Conservation (phyloP, 2,888 invertebrate species). For the Acronicta aceris region DNA sequence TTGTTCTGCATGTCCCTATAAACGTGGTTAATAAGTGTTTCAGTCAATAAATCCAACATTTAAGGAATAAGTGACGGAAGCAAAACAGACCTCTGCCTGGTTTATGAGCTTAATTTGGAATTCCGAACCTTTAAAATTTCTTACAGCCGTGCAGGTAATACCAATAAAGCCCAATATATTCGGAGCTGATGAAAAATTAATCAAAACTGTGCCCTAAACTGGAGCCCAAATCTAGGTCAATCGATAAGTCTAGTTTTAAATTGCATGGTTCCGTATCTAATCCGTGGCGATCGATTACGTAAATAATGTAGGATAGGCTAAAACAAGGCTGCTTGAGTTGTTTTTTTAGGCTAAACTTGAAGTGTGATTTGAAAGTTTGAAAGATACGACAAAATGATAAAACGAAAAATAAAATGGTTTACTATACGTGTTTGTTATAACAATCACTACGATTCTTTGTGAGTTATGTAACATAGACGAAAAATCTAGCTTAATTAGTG, state of each 20-base stretch:
- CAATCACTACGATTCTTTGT: no score
- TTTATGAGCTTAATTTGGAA: no score
- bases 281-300: conserved; percentile 13
- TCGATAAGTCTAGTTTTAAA: conserved; percentile 33
- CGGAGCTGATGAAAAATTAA: neutral
- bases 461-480: no score
- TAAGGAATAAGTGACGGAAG: no score
- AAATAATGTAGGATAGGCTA: conserved; percentile 11
- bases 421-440: no score
- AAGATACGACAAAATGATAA: neutral
- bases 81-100: no score
- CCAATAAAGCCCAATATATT: neutral
- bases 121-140: no score
- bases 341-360: conserved; percentile 9
- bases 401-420: neutral
- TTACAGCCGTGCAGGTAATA: neutral
- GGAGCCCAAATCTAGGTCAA: conserved; percentile 27
- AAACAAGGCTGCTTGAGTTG: conserved; percentile 10
- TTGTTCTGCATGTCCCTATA: no score
- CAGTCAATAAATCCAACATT: no score
- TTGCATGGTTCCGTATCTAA: conserved; percentile 19
- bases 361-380: conserved; percentile 1
- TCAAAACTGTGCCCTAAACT: conserved; percentile 21
- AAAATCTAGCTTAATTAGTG: no score
- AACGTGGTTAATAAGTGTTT: no score